Evolutionary conservation across 2,797 vertebrate species (phyloP), one percentile per base, ranked within the genome.

Genomic region (Glossophaga mutica): DNA sequence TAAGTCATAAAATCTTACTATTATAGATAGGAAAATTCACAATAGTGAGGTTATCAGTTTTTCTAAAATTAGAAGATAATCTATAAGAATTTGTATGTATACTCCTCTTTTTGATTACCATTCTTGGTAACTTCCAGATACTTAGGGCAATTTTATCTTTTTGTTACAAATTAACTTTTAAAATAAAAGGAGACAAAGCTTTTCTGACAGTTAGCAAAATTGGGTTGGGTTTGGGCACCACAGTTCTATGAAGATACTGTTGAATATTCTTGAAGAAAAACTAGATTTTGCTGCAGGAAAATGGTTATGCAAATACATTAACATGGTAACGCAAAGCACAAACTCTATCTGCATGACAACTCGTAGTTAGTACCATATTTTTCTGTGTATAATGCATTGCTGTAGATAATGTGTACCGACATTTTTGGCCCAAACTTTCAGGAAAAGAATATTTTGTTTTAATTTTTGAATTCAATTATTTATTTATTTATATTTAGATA

Each of bases 241-340:
- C 5, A 70, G 10, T 85, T 48, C 55, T 74, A 12, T 76, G 0
- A 65, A 39, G 37, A 34, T 86, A 55, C 21, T 29, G 6, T 42
- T 97, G 74, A 91, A 44, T 91, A 14, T 93, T 86, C 57, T 57
- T 74, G 16, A 50, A 81, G 11, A 42, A 83, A 52, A 93, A 83
- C 86, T 46, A 57, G 24, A 82, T 87, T 87, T 91, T 9, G 44
- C n/a, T 82, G 9, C 1, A 86, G 50, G 44, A 89, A 86, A 90
- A 74, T 92, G 29, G 24, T 71, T 83, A 37, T 81, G 48, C 37
- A 82, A 34, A 34, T 83, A 67, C 46, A n/a, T 70, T 91, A 79
- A 21, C 24, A 65, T 37, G 81, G 50, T 71, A 37, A 48, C 26
- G 9, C 65, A 79, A 70, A 81, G 26, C 37, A 21, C 5, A 70